A percentile compares a stretch with the other conserved stretches of the same genome.
Evolutionary conservation across 2,888 invertebrate genomes (phyloP).

Genomic region (Patella ulyssiponensis): DNA sequence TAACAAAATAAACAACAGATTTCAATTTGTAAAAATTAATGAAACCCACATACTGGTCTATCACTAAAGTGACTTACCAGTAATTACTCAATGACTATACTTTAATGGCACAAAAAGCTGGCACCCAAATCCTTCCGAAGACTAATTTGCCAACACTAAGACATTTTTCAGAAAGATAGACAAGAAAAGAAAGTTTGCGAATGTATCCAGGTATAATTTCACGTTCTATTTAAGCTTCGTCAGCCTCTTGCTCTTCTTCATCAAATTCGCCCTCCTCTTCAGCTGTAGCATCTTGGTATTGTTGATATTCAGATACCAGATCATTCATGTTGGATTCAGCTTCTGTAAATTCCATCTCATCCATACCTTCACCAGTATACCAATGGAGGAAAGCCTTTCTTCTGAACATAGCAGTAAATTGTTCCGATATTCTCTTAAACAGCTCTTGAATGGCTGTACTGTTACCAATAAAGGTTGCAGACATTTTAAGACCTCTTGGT

Average conservation of each 20-base stretch:
- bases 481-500: constrained; percentile 89
- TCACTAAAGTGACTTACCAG: too few species aligned
- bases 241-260: constrained; percentile 25
- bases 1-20: too few species aligned
- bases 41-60: too few species aligned
- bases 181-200: too few species aligned
- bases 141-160: too few species aligned
- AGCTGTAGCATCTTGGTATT: constrained; percentile 70
- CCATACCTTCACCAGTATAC: constrained; percentile 98
- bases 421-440: constrained; percentile 56
- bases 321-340: constrained; percentile 95
- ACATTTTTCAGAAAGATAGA: too few species aligned
- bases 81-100: too few species aligned
- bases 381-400: constrained; percentile 97
- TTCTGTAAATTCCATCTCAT: constrained; percentile 96
- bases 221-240: not conserved
- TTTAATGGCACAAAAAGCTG: too few species aligned
- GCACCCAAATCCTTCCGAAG: too few species aligned
- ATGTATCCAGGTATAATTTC: too few species aligned
- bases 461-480: constrained; percentile 87
- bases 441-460: constrained; percentile 64
- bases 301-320: constrained; percentile 71
- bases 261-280: constrained; percentile 53
- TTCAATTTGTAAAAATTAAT: too few species aligned
- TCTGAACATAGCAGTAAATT: constrained; percentile 89